Base-by-base conservation (phyloP, 2,113 vertebrate genomes). In the Chaetodon auriga region DNA sequence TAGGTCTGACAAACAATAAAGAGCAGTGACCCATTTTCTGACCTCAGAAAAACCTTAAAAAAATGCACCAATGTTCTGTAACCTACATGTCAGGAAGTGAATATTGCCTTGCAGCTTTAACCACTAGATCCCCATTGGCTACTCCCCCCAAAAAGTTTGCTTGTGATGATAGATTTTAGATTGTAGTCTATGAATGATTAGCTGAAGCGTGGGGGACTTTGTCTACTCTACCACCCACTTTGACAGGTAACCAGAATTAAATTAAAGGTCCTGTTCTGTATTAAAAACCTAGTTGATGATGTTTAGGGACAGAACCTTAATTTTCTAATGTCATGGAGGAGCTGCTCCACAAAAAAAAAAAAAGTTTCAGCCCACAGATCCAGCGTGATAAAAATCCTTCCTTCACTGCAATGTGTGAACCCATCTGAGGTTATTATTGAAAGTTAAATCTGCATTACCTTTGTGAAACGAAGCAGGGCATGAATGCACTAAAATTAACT, bases 401-500 rank as follows among this genome's bases (percentile, higher is more conserved):
- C 21, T 18, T 25, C 13, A 35, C 55, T 21, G 7, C 51, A 69
- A 60, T 35, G 6, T 62, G 62, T 15, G 41, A 53, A 63, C 57
- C 41, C 30, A 30, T 30, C 30, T 30, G 30, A 30, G 30, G 30
- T 30, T 30, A 30, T 30, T 30, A n/a, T 70, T 60, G 45, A 51
- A 76, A 75, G 80, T 61, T 66, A 54, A 54, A 68, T 8, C 4
- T 49, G 51, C 49, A 76, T 87, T 77, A 79, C 65, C 68, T 86
- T 78, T 79, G 88, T 81, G 81, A 60, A 85, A 25, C 38, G 84
- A 88, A 49, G 80, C 66, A 63, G 21, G 18, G 51, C 25, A 75
- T 72, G 51, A 71, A 63, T 15, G 49, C 45, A 65, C 80, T 90
- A 82, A 83, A 83, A 86, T 84, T 70, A 89, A 84, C 86, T 58